Percentiles rank a stretch among this genome's conserved stretches.
phyloP scores from a whole-genome alignment of 30 jellyfish, hydroid and myxozoan species.

The Clytia hemisphaerica region DNA sequence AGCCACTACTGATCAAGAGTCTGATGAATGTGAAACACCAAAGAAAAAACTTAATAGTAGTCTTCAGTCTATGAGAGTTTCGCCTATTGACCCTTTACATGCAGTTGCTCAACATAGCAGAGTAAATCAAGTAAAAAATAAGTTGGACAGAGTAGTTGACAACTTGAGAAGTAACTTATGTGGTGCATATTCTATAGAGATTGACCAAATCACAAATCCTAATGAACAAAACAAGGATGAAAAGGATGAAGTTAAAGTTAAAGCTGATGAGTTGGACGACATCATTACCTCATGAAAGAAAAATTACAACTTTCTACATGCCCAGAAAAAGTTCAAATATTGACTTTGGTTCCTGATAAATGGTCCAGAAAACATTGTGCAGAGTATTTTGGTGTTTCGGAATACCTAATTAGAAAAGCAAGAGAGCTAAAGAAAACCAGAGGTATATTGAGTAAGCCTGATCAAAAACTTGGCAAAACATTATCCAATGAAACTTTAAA shows the following conservation, averaged over 20 bases:
- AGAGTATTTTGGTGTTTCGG: conserved; percentile 23
- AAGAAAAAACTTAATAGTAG: too few relatives aligned
- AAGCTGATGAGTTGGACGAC: conserved; percentile 27
- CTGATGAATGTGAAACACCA: too few relatives aligned
- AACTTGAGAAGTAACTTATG: too few relatives aligned
- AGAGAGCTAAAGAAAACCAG: conserved; percentile 13
- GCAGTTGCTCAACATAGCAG: too few relatives aligned
- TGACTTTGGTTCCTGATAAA: conserved; percentile 24
- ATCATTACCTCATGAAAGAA: conserved; percentile 7
- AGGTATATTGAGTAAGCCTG: conserved; percentile 30
- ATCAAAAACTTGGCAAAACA: background rate
- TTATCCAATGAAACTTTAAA: background rate
- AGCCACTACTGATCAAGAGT: too few relatives aligned
- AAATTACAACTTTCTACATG: too few relatives aligned
- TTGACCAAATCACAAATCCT: too few relatives aligned
- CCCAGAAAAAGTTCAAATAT: conserved; percentile 8
- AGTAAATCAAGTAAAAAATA: conserved; percentile 1
- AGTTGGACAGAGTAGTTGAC: background rate
- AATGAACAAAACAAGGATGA: background rate
- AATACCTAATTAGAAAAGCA: conserved; percentile 13
- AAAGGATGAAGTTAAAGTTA: conserved; percentile 11
- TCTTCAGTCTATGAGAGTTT: too few relatives aligned
- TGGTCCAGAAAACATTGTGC: conserved; percentile 44
- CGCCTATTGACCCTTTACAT: too few relatives aligned
- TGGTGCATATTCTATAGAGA: too few relatives aligned